These are phyloP conservation scores for Resseliella maxima DNA, from an alignment of 2,888 invertebrate species.

Conservation along the genomic window DNA sequence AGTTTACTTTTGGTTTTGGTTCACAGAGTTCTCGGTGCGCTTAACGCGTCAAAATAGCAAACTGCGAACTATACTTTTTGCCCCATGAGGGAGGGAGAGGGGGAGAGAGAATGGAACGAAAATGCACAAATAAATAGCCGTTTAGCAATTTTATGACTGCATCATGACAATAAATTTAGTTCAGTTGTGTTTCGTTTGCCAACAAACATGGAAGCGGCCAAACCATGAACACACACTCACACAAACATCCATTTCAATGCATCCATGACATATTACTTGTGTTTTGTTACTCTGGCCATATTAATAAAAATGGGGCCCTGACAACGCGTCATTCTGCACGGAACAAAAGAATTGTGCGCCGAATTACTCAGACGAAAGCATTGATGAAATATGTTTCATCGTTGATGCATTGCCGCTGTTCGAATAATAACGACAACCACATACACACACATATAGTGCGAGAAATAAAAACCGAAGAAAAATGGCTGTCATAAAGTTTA, in stretches of 20 bases:
- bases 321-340: too few relatives aligned
- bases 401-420: neutral
- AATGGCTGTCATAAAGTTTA: neutral
- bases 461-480: neutral
- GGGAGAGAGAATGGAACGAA: too few relatives aligned
- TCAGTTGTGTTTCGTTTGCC: neutral
- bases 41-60: too few relatives aligned
- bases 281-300: neutral
- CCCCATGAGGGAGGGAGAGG: too few relatives aligned
- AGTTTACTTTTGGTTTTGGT: neutral
- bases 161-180: conserved; percentile 42
- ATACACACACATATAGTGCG: neutral
- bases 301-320: too few relatives aligned
- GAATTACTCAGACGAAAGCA: neutral
- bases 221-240: neutral
- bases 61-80: too few relatives aligned
- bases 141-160: conserved; percentile 48
- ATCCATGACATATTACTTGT: conserved; percentile 17
- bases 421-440: neutral
- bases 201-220: too few relatives aligned
- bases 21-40: neutral
- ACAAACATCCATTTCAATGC: neutral
- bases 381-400: conserved; percentile 1
- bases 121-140: conserved; percentile 9
- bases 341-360: neutral